phyloP scores from a whole-genome alignment of 2,888 invertebrate genomes.

The Rhopalosiphum nymphaeae region DNA sequence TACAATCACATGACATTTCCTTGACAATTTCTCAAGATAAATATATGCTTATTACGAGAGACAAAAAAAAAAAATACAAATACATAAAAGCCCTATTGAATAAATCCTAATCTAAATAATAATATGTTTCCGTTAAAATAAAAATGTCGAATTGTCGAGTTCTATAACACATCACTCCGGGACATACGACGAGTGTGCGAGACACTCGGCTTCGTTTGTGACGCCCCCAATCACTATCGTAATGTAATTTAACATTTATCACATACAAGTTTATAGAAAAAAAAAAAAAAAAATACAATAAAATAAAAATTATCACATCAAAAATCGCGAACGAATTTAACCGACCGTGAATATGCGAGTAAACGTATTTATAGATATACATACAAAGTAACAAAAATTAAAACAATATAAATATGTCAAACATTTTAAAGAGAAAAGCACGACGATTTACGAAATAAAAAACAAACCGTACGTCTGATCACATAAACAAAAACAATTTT shows the following conservation, averaged over 20 bases:
- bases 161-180: not conserved
- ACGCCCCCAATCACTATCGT: conserved; percentile 23
- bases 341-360: conserved; percentile 51
- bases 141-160: conserved; percentile 28
- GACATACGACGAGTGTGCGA: not conserved
- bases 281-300: conserved; percentile 2
- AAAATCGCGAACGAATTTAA: conserved; percentile 58
- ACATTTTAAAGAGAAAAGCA: conserved; percentile 48
- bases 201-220: not conserved
- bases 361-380: conserved; percentile 33
- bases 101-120: conserved; percentile 44
- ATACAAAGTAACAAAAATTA: conserved; percentile 55
- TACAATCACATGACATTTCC: conserved; percentile 63
- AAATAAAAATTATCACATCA: conserved; percentile 58
- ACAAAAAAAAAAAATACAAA: conserved; percentile 43
- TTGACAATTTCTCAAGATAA: conserved; percentile 63
- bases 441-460: conserved; percentile 51
- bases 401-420: conserved; percentile 61
- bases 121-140: conserved; percentile 47
- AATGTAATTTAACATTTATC: conserved; percentile 56
- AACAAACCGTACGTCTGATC: conserved; percentile 56
- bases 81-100: conserved; percentile 47
- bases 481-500: conserved; percentile 61
- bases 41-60: conserved; percentile 56
- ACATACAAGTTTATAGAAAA: conserved; percentile 37